Conservation (phyloP, 2,113 vertebrate species). For the Lasiurus cinereus region DNA sequence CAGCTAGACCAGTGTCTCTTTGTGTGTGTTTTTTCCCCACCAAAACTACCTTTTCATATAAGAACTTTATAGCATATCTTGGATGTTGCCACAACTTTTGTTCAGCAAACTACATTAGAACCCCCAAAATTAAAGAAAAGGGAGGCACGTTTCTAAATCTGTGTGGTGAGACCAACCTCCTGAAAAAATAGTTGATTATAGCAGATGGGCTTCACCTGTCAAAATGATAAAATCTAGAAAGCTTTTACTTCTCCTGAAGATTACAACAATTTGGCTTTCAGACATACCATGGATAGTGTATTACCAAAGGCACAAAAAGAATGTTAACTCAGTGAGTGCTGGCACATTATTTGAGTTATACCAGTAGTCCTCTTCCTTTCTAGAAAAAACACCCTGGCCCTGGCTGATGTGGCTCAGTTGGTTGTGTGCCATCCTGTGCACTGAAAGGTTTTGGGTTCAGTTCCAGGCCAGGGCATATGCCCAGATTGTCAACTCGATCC, state of each 20-base stretch:
- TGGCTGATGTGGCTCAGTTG: too few relatives aligned
- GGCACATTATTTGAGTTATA: background rate
- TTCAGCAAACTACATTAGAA: constrained; percentile 7
- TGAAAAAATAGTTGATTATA: constrained; percentile 45
- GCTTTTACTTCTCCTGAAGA: constrained; percentile 46
- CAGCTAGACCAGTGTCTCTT: background rate
- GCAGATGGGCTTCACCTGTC: constrained; percentile 18
- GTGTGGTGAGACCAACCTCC: background rate
- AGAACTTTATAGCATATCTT: background rate
- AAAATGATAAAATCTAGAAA: constrained; percentile 70
- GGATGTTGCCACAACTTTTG: background rate
- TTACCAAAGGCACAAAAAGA: background rate
- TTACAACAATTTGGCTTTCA: background rate
- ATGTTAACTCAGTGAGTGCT: background rate
- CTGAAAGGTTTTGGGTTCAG: too few relatives aligned
- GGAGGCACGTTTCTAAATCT: background rate
- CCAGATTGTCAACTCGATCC: too few relatives aligned
- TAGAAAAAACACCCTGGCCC: background rate
- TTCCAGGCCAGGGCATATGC: too few relatives aligned
- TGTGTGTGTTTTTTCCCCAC: background rate
- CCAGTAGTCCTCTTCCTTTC: background rate
- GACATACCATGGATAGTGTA: background rate
- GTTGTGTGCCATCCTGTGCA: too few relatives aligned
- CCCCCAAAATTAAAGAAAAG: background rate
- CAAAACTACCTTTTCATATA: background rate